Base-by-base conservation (phyloP, 2,888 invertebrate species). In the Scaptomyza parva region DNA sequence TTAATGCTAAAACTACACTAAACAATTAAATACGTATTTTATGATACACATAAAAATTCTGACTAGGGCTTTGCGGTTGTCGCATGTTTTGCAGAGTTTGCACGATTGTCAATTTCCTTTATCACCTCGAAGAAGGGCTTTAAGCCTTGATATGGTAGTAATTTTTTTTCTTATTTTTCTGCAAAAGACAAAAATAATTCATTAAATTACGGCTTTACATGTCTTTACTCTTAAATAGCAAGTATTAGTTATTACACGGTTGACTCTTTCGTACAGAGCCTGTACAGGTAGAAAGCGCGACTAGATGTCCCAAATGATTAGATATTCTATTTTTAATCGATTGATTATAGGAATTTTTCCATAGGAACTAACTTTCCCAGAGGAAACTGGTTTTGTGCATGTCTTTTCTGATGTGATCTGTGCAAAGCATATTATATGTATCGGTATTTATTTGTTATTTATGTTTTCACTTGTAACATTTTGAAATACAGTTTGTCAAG, bases 121-220 rank as follows among this genome's bases (percentile, higher is more conserved):
- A 62, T 76, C 61, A 57, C 40, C 41, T 30, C n/a, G n/a, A n/a
- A n/a, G 30, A 26, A 45, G 41, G 52, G 35, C 66, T 54, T 51
- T 53, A 11, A 50, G 54, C 51, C 67, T 39, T 78, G 88, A 84
- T 84, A 84, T 88, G 60, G 41, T 76, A 43, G 41, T 74, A 26
- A 55, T 64, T 50, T 47, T 58, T 64, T 50, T 47, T 18, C 30
- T 18, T 37, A 17, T 37, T 37, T 50, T 30, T 69, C 88, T 88
- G 89, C 35, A 86, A 86, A 17, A 26, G 47, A 54, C n/a, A 60
- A 22, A 40, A 44, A 35, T 7, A 55, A 9, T 62, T 12, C 2
- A 53, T 51, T 44, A 62, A n/a, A 30, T 17, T 35, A 7, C 7
- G 7, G 12, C 22, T 35, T 9, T 3, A 35, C 12, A 30, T 5